Percentiles rank a stretch among this genome's conserved stretches.
phyloP scores from a whole-genome alignment of 2,113 vertebrate species.

The Crypturellus undulatus region DNA sequence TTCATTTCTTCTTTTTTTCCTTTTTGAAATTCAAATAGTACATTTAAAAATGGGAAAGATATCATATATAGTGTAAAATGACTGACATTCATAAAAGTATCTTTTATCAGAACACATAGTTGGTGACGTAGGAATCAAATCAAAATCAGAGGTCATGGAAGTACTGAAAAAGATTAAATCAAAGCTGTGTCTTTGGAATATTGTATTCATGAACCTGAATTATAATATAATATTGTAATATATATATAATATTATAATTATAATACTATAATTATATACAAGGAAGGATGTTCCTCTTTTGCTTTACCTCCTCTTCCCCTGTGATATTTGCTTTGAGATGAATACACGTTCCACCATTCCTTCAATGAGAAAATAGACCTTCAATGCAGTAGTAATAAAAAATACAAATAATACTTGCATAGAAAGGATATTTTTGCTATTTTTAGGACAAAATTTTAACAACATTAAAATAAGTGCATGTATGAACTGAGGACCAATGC shows the following conservation, averaged over 20 bases:
- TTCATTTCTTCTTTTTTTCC: not conserved
- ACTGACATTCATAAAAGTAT: constrained; percentile 8
- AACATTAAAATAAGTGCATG: not conserved
- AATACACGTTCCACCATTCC: not conserved
- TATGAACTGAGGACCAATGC: not conserved
- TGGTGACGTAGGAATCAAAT: constrained; percentile 13
- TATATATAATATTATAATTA: too few species aligned
- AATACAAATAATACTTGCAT: not conserved
- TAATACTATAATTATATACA: not conserved
- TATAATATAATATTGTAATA: not conserved
- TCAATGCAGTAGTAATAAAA: not conserved
- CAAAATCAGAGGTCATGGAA: not conserved
- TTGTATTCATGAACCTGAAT: not conserved
- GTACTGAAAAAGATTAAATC: not conserved
- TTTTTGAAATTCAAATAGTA: constrained; percentile 26
- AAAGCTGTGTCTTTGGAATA: not conserved
- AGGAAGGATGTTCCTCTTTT: not conserved
- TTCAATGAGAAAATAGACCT: not conserved
- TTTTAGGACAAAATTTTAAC: not conserved
- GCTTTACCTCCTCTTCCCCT: not conserved
- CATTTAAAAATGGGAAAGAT: not conserved
- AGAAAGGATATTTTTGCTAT: not conserved
- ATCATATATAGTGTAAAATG: not conserved
- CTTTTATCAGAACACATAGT: constrained; percentile 35
- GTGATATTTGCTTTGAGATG: not conserved